Base-by-base conservation (phyloP, 2,888 invertebrate species). In the Electrophaes corylata region DNA sequence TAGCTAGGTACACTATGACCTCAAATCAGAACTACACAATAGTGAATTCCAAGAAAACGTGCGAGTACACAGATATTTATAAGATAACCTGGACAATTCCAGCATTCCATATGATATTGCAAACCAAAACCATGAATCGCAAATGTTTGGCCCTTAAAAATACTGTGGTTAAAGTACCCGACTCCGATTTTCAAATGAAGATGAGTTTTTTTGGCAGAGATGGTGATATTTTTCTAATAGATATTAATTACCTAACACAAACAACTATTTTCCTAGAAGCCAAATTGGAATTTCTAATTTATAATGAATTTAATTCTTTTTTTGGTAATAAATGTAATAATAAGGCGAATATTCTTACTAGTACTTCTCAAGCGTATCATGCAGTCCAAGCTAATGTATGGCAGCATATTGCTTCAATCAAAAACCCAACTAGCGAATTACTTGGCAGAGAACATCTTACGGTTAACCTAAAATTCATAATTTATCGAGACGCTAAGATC, bases 1-100 rank as follows among this genome's bases (percentile, higher is more conserved):
- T n/a, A n/a, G n/a, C 1, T 23, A 2, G 6, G 23, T 23, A 23
- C 23, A n/a, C n/a, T n/a, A n/a, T n/a, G n/a, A n/a, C n/a, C n/a
- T n/a, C n/a, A n/a, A n/a, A n/a, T n/a, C n/a, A n/a, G n/a, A n/a
- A n/a, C n/a, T n/a, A n/a, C n/a, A 23, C 23, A 23, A 23, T 23
- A 23, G 23, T 3, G 23, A 23, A 23, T 23, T 23, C 23, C 23
- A 23, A 23, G 23, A 3, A 2, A 23, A 23, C 6, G 4, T 23
- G 1, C 3, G 0, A 23, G 6, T 6, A 23, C 23, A 23, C 41
- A 12, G 41, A 41, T 18, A 3, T 19, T 19, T 81, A 85, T 53
- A 88, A 87, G 0, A 79, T 89, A 68, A 82, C 79, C 75, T 91
- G 91, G 91, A 85, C 82, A 0, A 77, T 91, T 52, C 83, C 86